Conservation (phyloP, 2,888 invertebrate genomes). For the Phaedon cochleariae region DNA sequence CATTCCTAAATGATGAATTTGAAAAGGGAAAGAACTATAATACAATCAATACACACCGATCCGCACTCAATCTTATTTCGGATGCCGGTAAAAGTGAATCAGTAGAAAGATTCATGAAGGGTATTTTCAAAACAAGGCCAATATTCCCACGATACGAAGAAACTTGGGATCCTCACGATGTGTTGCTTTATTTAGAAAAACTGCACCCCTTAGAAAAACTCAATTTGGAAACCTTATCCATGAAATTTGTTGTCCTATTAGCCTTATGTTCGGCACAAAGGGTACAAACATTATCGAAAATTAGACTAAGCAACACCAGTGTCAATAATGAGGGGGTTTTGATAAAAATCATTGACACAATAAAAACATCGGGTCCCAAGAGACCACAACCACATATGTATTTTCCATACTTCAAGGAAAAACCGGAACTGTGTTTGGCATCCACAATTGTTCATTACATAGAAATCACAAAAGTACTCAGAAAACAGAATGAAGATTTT, state of each 20-base stretch:
- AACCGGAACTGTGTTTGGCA: conserved; percentile 35
- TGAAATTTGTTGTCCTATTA: background rate
- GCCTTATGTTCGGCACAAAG: conserved; percentile 17
- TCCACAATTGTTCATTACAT: conserved; percentile 27
- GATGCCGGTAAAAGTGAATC: background rate
- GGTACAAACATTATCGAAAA: conserved; percentile 30
- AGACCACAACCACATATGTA: conserved; percentile 34
- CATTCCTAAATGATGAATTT: background rate
- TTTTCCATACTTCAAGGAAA: conserved; percentile 32
- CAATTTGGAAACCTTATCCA: background rate
- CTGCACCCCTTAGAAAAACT: background rate
- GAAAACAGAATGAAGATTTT: background rate
- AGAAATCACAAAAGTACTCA: conserved; percentile 2
- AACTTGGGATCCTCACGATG: background rate
- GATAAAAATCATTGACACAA: conserved; percentile 29
- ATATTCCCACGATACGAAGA: background rate
- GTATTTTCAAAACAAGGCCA: background rate
- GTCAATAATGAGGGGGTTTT: conserved; percentile 18
- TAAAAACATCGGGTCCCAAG: conserved; percentile 21
- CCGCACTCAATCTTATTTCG: background rate
- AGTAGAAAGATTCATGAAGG: background rate
- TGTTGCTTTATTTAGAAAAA: background rate
- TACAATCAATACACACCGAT: background rate
- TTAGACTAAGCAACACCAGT: conserved; percentile 24
- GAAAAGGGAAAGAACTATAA: background rate